Conservation (phyloP, 2,797 vertebrate genomes). For the Nyctalus aviator region DNA sequence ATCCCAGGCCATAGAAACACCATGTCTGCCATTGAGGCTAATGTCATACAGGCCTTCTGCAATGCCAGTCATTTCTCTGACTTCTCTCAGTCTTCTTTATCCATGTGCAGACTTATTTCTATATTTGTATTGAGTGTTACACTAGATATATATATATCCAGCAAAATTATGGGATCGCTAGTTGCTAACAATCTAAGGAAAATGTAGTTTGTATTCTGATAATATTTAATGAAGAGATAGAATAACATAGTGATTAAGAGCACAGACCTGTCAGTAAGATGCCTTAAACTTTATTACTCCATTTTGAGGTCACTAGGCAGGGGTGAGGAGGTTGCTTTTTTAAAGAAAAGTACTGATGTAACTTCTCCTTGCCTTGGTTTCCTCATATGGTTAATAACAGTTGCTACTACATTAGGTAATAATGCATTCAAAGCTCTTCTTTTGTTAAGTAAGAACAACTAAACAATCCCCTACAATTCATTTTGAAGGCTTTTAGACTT, state of each 20-base stretch:
- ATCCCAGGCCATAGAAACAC: neutral
- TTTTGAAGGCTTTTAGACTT: conserved; percentile 34
- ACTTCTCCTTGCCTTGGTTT: neutral
- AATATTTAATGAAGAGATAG: neutral
- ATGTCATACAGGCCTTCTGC: neutral
- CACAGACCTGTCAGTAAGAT: neutral
- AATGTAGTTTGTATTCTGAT: neutral
- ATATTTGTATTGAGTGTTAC: neutral
- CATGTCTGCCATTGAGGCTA: neutral
- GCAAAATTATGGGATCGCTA: neutral
- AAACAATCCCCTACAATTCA: neutral
- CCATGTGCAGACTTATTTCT: neutral
- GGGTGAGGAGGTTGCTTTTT: neutral
- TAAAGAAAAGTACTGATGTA: neutral
- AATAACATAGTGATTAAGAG: neutral
- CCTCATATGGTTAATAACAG: neutral
- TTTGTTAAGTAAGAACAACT: conserved; percentile 44
- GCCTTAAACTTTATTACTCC: neutral
- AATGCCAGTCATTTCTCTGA: neutral
- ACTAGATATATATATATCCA: neutral
- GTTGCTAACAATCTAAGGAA: neutral
- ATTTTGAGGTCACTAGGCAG: neutral
- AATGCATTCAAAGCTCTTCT: neutral
- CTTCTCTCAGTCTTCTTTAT: neutral
- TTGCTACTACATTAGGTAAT: neutral